Evolutionary conservation across 2,113 vertebrate species (phyloP), one percentile per base, ranked within the genome.

Genomic region (Solenodon paradoxus): DNA sequence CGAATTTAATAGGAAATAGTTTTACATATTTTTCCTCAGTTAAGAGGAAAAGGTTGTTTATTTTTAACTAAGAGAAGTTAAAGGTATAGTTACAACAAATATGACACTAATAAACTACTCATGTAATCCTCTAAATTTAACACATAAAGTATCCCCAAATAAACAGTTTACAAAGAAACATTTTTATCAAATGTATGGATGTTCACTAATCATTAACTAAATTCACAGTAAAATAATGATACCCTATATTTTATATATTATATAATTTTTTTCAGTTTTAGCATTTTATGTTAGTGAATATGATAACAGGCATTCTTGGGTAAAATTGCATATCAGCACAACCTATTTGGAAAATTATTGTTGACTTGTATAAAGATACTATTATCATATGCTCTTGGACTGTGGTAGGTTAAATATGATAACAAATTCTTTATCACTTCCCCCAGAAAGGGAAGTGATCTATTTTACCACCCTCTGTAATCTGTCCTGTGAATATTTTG

Each of bases 61-160:
- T 88, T 83, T 83, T 71, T 91, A 88, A 83, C 30, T 77, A 61
- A 87, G 24, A 71, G 47, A 92, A 78, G 83, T 79, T 13, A 94
- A 78, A 91, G 10, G 61, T 82, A 55, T 69, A 61, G 69, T 91
- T 72, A 40, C 1, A 71, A 84, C 16, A 86, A 89, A 64, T 47
- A 69, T 55, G 57, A 75, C 4, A 38, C 19, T 16, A 19, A 75
- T 59, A 79, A 78, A 59, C 42, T 87, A 66, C 32, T 89, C 42
- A 59, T 20, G 16, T 47, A 42, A 88, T 82, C 72, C 49, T 53
- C 12, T 81, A 55, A 78, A 30, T 75, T 86, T 86, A 96, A 64
- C 38, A 77, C 4, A 66, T 59, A 68, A 71, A 32, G 61, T 47
- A 87, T 69, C 10, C 11, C 6, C 22, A 32, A 1, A 38, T n/a